Conservation (phyloP, 2,888 invertebrate genomes). For the Drosophila siamana region DNA sequence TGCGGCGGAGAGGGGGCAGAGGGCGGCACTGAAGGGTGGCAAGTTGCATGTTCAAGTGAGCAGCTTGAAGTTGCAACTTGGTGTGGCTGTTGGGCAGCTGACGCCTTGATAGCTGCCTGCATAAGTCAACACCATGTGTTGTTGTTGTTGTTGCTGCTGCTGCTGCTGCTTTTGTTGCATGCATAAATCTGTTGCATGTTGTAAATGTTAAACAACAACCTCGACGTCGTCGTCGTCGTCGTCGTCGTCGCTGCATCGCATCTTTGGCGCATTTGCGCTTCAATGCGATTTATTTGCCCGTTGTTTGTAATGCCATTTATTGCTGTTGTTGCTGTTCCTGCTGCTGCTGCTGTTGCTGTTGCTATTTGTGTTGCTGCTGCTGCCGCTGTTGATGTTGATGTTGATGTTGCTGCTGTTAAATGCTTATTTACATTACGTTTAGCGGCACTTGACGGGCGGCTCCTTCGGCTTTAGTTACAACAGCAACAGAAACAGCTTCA, state of each 20-base stretch:
- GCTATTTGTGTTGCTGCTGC: conserved; percentile 35
- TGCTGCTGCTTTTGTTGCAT: conserved; percentile 58
- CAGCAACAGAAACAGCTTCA: conserved; percentile 22
- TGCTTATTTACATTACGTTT: conserved; percentile 83
- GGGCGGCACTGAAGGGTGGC: conserved; percentile 8
- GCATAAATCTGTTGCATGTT: conserved; percentile 83
- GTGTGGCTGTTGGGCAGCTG: conserved; percentile 46
- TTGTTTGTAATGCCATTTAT: conserved; percentile 81
- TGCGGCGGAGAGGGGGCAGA: background rate
- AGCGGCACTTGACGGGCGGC: conserved; percentile 73
- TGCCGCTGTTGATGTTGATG: conserved; percentile 33
- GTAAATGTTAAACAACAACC: conserved; percentile 74
- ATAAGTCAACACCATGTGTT: conserved; percentile 76
- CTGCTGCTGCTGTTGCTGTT: conserved; percentile 38
- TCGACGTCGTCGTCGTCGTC: conserved; percentile 42
- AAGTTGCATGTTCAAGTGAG: conserved; percentile 68
- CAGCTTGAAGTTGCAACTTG: conserved; percentile 26
- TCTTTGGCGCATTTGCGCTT: conserved; percentile 77
- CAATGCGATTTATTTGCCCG: conserved; percentile 80
- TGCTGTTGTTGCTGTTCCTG: conserved; percentile 56
- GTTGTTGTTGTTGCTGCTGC: conserved; percentile 19
- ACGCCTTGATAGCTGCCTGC: conserved; percentile 65
- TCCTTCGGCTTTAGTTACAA: conserved; percentile 36
- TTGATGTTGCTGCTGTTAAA: conserved; percentile 70
- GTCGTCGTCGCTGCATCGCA: conserved; percentile 51